These are phyloP conservation scores for Meleagris gallopavo DNA, from an alignment of 2,113 vertebrate genomes.

Conservation along the genomic window DNA sequence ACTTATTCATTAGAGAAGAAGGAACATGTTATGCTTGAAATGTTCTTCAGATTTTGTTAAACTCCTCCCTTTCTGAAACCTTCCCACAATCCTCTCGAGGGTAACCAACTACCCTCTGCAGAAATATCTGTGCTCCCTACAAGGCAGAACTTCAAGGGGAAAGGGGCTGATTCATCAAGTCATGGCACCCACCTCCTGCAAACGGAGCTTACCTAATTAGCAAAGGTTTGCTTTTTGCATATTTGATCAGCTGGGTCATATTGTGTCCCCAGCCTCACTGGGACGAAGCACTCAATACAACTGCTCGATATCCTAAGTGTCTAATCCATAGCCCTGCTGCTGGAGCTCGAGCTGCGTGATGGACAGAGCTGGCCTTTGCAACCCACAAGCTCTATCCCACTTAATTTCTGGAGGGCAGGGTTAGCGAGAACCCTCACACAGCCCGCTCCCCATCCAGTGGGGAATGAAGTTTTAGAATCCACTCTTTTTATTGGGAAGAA, in stretches of 20 bases:
- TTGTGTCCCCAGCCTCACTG: not conserved
- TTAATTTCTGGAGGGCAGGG: not conserved
- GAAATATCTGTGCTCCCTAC: not conserved
- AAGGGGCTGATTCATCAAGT: not conserved
- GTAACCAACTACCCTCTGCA: not conserved
- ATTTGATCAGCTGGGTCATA: not conserved
- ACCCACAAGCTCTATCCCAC: not conserved
- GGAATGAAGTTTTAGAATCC: not conserved
- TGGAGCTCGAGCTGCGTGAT: not conserved
- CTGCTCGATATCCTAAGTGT: not conserved
- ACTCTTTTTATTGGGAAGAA: not conserved
- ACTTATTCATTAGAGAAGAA: slow-evolving; percentile 10
- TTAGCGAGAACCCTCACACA: not conserved
- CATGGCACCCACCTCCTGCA: not conserved
- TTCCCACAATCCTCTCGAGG: not conserved
- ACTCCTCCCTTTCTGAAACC: not conserved
- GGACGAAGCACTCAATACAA: not conserved
- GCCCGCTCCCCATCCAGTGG: not conserved
- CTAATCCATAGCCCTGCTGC: not conserved
- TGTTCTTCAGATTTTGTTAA: not conserved
- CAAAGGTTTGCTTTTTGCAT: not conserved
- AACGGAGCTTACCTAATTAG: not conserved
- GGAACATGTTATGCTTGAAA: not conserved
- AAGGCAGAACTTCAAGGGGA: not conserved
- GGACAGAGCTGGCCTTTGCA: not conserved